phyloP scores from a whole-genome alignment of 2,797 vertebrate species.

The Chloroceryle amazona region DNA sequence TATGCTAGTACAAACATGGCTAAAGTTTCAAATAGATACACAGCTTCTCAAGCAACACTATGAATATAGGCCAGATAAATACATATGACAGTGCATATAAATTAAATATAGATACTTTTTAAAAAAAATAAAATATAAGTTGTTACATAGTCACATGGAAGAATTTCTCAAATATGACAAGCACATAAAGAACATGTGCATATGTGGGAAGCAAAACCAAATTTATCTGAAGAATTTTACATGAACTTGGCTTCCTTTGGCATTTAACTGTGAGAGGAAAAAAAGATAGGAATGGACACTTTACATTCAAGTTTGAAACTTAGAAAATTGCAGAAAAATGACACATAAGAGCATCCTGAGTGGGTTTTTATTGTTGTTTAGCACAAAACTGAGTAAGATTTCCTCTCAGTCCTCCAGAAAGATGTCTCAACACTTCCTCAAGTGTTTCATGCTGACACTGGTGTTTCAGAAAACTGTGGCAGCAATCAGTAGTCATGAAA shows the following conservation, averaged over 20 bases:
- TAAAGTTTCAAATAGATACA: neutral
- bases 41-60: neutral
- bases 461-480: neutral
- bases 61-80: neutral
- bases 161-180: neutral
- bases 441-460: neutral
- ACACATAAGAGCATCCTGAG: neutral
- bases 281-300: neutral
- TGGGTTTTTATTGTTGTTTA: neutral
- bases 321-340: neutral
- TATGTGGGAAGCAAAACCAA: neutral
- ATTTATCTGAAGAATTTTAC: neutral
- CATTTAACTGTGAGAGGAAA: neutral
- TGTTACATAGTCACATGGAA: neutral
- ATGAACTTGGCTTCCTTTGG: neutral
- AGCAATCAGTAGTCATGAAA: neutral
- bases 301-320: neutral
- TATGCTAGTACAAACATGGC: accelerated
- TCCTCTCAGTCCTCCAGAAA: neutral
- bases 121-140: neutral
- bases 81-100: neutral
- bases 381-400: neutral
- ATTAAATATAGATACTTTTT: neutral
- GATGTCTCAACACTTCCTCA: neutral
- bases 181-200: neutral